These are phyloP conservation scores for Noctuana brunneofusca DNA, from an alignment of 2,888 invertebrate genomes.

Conservation along the genomic window DNA sequence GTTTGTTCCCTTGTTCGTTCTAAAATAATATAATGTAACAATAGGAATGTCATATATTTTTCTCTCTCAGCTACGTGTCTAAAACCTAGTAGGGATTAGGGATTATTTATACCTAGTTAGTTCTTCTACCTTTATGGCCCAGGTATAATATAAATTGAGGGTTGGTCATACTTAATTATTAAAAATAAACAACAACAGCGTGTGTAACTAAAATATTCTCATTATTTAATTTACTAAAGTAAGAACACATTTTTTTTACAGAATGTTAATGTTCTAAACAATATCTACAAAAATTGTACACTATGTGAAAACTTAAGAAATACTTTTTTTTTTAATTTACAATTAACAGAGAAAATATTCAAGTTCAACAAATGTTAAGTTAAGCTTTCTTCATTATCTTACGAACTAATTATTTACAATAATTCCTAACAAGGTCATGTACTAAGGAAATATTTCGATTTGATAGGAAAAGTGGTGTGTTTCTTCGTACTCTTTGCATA, in stretches of 20 bases:
- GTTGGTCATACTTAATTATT: neutral
- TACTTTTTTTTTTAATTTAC: conserved; percentile 76
- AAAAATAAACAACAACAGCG: conserved; percentile 63
- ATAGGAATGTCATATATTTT: too few relatives aligned
- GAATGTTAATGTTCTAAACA: conserved; percentile 81
- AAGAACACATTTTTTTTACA: conserved; percentile 83
- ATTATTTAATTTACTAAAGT: conserved; percentile 83
- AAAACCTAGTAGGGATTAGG: too few relatives aligned
- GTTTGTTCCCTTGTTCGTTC: too few relatives aligned
- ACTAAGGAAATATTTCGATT: conserved; percentile 62
- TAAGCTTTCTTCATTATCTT: conserved; percentile 69
- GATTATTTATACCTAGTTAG: too few relatives aligned
- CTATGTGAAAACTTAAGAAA: conserved; percentile 78
- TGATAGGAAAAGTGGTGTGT: conserved; percentile 22
- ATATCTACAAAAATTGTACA: conserved; percentile 83
- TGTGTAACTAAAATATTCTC: conserved; percentile 83
- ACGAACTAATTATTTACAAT: conserved; percentile 72
- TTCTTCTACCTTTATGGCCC: too few relatives aligned
- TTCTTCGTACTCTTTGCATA: conserved; percentile 25
- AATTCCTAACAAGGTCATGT: conserved; percentile 71
- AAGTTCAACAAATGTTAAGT: conserved; percentile 80
- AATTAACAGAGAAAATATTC: conserved; percentile 79
- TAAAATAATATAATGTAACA: too few relatives aligned
- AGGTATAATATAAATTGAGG: too few relatives aligned
- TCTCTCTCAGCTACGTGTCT: too few relatives aligned